phyloP scores from a whole-genome alignment of 2,113 vertebrate genomes.

The Apodemus speciosus region DNA sequence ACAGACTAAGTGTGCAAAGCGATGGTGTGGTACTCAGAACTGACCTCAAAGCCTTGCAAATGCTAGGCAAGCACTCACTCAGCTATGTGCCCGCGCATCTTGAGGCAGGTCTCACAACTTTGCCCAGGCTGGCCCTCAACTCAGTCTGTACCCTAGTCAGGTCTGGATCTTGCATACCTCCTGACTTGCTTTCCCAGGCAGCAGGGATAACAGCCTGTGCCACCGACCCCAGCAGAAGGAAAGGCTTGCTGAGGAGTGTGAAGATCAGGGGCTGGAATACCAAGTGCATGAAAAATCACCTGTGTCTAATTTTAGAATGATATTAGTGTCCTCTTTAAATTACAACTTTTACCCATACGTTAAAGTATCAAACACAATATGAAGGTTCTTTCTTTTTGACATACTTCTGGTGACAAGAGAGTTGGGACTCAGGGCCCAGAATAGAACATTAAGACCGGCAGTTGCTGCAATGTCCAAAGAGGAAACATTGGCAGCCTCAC shows the following conservation, averaged over 20 bases:
- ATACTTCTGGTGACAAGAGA: not conserved
- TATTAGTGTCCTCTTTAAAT: not conserved
- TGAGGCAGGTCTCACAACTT: not conserved
- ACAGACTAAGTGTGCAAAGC: accelerated
- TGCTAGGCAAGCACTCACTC: not conserved
- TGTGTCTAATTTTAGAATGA: not conserved
- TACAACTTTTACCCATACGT: too few relatives aligned
- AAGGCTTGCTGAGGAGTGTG: not conserved
- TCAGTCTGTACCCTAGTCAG: not conserved
- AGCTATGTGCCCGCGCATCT: not conserved
- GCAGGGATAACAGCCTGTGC: not conserved
- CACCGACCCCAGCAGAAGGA: not conserved
- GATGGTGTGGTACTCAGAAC: not conserved
- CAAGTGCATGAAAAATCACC: not conserved
- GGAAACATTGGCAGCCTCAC: not conserved
- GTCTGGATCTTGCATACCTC: not conserved
- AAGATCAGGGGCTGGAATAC: not conserved
- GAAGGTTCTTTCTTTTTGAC: not conserved
- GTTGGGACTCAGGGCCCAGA: not conserved
- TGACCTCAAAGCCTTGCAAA: not conserved
- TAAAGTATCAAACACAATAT: too few relatives aligned
- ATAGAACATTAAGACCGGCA: not conserved
- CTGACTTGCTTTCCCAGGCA: not conserved
- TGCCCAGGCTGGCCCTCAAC: not conserved
- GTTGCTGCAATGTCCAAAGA: not conserved